A percentile compares a stretch with the other conserved stretches of the same genome.
Conservation (phyloP, 1,140 invertebrate genomes). For the Meloidogyne chitwoodi region DNA sequence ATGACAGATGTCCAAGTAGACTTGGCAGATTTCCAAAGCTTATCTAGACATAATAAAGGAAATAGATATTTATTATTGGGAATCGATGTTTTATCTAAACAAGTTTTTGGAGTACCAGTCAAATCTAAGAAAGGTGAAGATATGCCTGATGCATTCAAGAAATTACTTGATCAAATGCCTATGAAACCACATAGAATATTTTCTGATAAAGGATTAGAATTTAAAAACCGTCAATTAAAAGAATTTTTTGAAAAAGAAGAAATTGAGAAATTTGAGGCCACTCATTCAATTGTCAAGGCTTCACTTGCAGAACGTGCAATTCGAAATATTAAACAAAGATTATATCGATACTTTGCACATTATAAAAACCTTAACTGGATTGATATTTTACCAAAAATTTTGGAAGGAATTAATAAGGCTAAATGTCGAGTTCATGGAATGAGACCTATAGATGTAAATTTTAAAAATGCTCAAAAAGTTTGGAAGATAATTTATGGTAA, state of each 20-base stretch:
- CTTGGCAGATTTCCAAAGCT: neutral
- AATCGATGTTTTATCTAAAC: neutral
- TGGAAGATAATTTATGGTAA: conserved; percentile 11
- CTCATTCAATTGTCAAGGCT: conserved; percentile 19
- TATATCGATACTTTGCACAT: conserved; percentile 37
- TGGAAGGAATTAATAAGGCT: conserved; percentile 29
- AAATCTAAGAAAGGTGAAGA: neutral
- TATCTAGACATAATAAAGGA: neutral
- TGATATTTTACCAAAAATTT: conserved; percentile 27
- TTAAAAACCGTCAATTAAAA: conserved; percentile 16
- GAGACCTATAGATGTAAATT: conserved; percentile 21
- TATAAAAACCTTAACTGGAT: conserved; percentile 22
- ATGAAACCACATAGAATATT: conserved; percentile 19
- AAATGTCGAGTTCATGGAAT: conserved; percentile 21
- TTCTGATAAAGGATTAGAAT: conserved; percentile 31
- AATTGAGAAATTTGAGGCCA: neutral
- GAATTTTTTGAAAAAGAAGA: conserved; percentile 33
- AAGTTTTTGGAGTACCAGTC: neutral
- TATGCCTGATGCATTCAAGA: conserved; percentile 23
- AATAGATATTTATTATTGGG: neutral
- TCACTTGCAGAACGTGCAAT: conserved; percentile 34
- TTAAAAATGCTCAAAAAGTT: neutral
- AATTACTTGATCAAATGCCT: conserved; percentile 21
- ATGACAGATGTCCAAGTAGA: conserved; percentile 20
- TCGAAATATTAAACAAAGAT: conserved; percentile 33